Evolutionary conservation across 2,797 vertebrate genomes (phyloP), one percentile per base, ranked within the genome.

Genomic region (Arnoldichthys spilopterus): DNA sequence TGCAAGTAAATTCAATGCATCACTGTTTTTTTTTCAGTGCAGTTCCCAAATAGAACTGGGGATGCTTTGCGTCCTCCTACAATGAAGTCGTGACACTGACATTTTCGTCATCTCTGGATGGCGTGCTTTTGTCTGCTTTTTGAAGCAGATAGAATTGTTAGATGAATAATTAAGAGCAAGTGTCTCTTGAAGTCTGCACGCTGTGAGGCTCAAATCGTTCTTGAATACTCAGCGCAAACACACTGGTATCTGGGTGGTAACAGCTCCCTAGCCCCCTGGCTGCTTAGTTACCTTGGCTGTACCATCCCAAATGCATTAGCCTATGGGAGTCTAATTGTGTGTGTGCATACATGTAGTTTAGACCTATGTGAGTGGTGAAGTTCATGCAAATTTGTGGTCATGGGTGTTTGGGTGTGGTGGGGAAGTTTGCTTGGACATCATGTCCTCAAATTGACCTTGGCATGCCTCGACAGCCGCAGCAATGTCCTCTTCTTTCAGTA

Each of bases 401-500:
- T 59, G 37, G 24, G 32, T 30, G 24, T 66, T 20, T 63, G 76
- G 66, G 76, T 71, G 24, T 37, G 53, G 61, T 78, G 30, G 53
- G 37, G 73, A 58, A 84, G 73, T 15, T 43, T 40, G 7, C 71
- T 30, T 61, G 70, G 54, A 47, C 68, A 28, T 66, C 26, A 76
- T 77, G 47, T 71, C 12, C 63, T 70, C 83, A n/a, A 68, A 20
- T 66, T 43, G 68, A 96, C 93, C 92, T 94, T 94, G 91, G 86
- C 92, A 95, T 83, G 90, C 89, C 83, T 94, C 89, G 74, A 96
- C 86, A 0, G 93, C 94, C 81, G 92, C 89, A 78, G 87, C 82
- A 85, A 96, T 94, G 87, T 95, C 91, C 77, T 92, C 89, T 61
- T 95, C 89, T 28, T 86, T 94, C 90, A 96, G 87, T 79, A 95